Evolutionary conservation across 2,888 invertebrate species (phyloP).

Genomic region (Yponomeuta plumbellus): DNA sequence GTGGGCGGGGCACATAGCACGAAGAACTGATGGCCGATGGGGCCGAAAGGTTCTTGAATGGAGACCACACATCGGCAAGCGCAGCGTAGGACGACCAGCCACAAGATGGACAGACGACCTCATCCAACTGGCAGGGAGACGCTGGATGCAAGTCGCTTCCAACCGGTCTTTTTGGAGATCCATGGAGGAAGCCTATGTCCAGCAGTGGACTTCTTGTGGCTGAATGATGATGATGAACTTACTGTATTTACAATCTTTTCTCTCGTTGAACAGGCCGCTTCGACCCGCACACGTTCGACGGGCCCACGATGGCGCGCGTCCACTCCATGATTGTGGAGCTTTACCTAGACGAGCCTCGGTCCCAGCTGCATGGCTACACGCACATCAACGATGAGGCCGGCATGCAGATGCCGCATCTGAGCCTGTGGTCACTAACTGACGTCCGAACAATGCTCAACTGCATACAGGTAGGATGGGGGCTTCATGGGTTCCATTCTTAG

Average conservation of each 20-base stretch:
- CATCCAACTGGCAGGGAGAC: no score
- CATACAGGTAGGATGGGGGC: conserved; percentile 77
- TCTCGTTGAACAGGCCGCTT: conserved; percentile 73
- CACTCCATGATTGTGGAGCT: conserved; percentile 91
- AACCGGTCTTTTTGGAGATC: no score
- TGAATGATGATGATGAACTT: no score
- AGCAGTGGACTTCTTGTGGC: no score
- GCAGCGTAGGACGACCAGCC: no score
- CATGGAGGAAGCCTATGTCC: no score
- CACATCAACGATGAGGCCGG: conserved; percentile 90
- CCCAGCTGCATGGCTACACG: conserved; percentile 85
- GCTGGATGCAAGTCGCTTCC: no score
- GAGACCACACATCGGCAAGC: no score
- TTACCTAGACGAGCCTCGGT: conserved; percentile 87
- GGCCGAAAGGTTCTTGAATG: no score
- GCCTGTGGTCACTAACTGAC: conserved; percentile 88
- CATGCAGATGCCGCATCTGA: conserved; percentile 88
- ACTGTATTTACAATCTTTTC: neutral
- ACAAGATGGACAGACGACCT: no score
- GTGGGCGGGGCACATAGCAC: no score
- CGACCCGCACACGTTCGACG: conserved; percentile 85
- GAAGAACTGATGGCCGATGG: no score
- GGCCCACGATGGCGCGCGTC: conserved; percentile 89
- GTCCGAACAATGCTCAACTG: conserved; percentile 85
- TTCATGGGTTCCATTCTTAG: neutral